Evolutionary conservation across 2,797 vertebrate species (phyloP).

Genomic region (Fundulus diaphanus): DNA sequence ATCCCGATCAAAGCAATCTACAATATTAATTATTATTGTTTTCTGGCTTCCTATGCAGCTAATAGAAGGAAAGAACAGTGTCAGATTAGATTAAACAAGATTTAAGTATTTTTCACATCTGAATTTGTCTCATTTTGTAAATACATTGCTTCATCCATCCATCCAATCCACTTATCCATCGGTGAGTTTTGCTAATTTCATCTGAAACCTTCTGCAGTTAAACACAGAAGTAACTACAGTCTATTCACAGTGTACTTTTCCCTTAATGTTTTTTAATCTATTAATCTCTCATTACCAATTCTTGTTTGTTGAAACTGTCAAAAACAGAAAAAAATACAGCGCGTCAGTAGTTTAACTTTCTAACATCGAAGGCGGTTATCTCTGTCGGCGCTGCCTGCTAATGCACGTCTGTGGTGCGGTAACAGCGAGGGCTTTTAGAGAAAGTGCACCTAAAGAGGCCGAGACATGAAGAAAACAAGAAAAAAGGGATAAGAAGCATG

Average conservation of each 20-base stretch:
- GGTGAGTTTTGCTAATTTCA: not conserved
- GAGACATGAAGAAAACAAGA: not conserved
- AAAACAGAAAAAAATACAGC: not conserved
- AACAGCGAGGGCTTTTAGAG: not conserved
- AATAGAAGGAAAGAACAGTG: too few relatives aligned
- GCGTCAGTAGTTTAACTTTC: not conserved
- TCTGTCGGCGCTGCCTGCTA: not conserved
- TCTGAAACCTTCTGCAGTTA: not conserved
- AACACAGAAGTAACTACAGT: not conserved
- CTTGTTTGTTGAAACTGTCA: not conserved
- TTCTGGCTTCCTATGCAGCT: not conserved
- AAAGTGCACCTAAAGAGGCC: not conserved
- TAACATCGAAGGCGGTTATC: not conserved
- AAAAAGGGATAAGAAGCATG: not conserved
- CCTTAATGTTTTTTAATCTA: not conserved
- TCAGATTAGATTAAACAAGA: too few relatives aligned
- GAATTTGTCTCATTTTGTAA: not conserved
- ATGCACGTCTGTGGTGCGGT: not conserved
- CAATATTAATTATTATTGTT: not conserved
- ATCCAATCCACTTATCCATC: not conserved
- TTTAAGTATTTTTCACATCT: not conserved
- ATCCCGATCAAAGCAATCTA: not conserved
- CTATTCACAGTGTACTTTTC: not conserved
- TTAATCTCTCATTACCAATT: not conserved
- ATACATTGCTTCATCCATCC: not conserved